These are phyloP conservation scores for Ichneumoninae sp. DNA, from an alignment of 2,888 invertebrate genomes.

Conservation along the genomic window DNA sequence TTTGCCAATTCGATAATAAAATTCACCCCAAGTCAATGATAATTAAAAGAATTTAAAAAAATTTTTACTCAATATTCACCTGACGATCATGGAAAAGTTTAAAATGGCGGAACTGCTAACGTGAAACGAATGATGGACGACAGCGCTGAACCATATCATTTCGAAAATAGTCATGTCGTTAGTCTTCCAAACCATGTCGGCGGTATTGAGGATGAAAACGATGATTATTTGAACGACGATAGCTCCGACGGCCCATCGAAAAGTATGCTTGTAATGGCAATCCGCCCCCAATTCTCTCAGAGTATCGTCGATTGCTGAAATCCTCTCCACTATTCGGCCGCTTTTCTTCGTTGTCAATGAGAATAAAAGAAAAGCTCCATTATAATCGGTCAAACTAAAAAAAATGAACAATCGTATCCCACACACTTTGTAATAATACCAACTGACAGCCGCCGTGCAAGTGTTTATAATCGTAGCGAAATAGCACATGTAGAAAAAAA, in stretches of 20 bases:
- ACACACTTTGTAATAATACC: slow-evolving; percentile 47
- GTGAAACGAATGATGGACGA: slow-evolving; percentile 33
- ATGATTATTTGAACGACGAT: slow-evolving; percentile 1
- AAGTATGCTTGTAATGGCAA: slow-evolving; percentile 38
- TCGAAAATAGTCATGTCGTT: neutral
- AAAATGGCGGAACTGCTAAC: slow-evolving; percentile 29
- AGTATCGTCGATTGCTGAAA: slow-evolving; percentile 43
- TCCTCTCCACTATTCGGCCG: neutral
- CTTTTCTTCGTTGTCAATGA: slow-evolving; percentile 19
- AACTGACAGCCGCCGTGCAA: slow-evolving; percentile 17
- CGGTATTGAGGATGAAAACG: neutral
- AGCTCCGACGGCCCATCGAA: neutral
- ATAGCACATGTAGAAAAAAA: neutral
- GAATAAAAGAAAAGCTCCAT: neutral
- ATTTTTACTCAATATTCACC: neutral
- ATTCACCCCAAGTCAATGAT: neutral
- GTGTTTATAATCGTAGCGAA: neutral
- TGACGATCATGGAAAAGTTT: slow-evolving; percentile 6
- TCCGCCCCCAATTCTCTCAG: slow-evolving; percentile 54
- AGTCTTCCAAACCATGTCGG: slow-evolving; percentile 9
- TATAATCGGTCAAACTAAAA: neutral
- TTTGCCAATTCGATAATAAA: neutral
- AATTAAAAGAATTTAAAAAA: neutral
- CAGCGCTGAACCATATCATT: neutral
- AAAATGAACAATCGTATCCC: neutral